phyloP scores from a whole-genome alignment of 2,113 vertebrate species.

The Chaetops frenatus region DNA sequence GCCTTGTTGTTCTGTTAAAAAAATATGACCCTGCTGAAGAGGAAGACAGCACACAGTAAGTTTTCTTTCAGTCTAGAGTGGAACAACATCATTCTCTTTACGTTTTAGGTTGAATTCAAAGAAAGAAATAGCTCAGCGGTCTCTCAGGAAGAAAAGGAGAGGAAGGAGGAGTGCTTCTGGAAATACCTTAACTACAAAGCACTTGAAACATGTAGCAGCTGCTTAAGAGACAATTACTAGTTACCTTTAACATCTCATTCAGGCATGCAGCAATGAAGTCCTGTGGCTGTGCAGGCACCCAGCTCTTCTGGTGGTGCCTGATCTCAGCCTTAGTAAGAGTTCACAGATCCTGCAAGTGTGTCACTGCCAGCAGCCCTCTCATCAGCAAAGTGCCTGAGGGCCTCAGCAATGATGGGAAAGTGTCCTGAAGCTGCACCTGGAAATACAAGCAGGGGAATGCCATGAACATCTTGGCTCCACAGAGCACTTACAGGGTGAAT shows the following conservation, averaged over 20 bases:
- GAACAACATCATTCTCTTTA: neutral
- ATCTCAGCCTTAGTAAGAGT: neutral
- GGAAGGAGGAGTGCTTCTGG: neutral
- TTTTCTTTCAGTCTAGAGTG: neutral
- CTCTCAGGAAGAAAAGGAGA: neutral
- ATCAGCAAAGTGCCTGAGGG: neutral
- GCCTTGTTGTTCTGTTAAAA: neutral
- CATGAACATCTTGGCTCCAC: neutral
- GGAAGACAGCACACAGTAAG: neutral
- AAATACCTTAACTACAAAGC: neutral
- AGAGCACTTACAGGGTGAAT: neutral
- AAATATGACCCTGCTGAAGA: neutral
- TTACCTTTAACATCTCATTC: constrained; percentile 19
- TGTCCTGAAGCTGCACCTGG: neutral
- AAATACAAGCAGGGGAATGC: neutral
- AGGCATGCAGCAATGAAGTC: constrained; percentile 24
- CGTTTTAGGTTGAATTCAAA: neutral
- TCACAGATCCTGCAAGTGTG: neutral
- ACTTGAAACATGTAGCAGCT: neutral
- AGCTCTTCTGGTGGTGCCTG: neutral
- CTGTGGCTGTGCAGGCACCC: neutral
- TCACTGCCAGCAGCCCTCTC: neutral
- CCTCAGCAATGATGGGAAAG: neutral
- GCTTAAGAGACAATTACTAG: neutral
- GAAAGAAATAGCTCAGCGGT: neutral